These are phyloP conservation scores for Heterotilapia buettikoferi DNA, from an alignment of 2,113 vertebrate species.

Conservation along the genomic window DNA sequence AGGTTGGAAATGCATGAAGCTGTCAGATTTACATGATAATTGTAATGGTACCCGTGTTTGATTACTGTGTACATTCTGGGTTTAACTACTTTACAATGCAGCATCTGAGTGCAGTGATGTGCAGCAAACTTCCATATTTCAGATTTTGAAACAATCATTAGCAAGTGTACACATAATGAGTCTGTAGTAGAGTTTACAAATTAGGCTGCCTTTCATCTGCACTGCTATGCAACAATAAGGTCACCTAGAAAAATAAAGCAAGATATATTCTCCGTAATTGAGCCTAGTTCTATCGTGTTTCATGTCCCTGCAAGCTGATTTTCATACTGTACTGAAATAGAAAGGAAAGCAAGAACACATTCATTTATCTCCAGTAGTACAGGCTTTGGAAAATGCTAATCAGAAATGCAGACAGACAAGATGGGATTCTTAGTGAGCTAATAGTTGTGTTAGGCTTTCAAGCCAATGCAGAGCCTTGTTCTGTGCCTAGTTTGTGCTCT, in stretches of 20 bases:
- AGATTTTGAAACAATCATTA: conserved; percentile 22
- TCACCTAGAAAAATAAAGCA: conserved; percentile 30
- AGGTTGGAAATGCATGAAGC: neutral
- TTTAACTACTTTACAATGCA: neutral
- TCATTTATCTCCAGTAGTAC: neutral
- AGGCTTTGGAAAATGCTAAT: neutral
- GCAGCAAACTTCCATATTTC: neutral
- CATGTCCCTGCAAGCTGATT: neutral
- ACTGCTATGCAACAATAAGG: conserved; percentile 31
- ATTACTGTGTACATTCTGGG: neutral
- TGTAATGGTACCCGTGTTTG: neutral
- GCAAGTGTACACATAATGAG: conserved; percentile 2
- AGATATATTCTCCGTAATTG: conserved; percentile 6
- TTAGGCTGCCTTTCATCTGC: conserved; percentile 28
- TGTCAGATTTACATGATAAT: neutral
- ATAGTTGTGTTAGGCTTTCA: neutral
- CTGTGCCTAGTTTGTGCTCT: conserved; percentile 1
- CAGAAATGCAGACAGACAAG: neutral
- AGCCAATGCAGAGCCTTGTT: neutral
- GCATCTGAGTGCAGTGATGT: neutral
- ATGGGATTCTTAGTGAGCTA: neutral
- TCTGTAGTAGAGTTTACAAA: conserved; percentile 27
- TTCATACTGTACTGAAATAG: neutral
- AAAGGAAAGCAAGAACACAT: neutral
- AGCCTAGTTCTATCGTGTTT: neutral